Percentiles rank a stretch among this genome's conserved stretches.
These are phyloP conservation scores for Aramus guarauna DNA, from an alignment of 2,113 vertebrate species.

Conservation along the genomic window DNA sequence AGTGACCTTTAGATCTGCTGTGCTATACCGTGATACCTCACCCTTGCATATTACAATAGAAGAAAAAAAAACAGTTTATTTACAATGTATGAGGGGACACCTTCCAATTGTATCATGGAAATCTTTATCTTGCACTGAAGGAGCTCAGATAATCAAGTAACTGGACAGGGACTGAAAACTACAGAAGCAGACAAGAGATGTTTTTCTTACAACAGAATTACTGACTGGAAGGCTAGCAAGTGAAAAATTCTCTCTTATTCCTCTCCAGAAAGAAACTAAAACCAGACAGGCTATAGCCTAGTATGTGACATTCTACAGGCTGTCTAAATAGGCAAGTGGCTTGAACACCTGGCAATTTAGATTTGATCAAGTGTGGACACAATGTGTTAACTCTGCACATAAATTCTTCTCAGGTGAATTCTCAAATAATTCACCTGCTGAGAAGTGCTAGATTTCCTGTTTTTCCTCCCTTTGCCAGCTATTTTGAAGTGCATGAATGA, in stretches of 20 bases:
- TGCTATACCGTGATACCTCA: neutral
- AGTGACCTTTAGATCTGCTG: neutral
- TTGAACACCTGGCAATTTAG: neutral
- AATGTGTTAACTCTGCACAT: neutral
- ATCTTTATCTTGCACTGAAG: neutral
- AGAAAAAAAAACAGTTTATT: neutral
- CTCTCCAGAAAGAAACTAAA: neutral
- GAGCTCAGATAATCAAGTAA: neutral
- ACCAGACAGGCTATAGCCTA: neutral
- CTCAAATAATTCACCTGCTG: neutral
- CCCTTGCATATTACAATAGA: neutral
- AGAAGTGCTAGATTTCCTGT: neutral
- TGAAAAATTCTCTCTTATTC: neutral
- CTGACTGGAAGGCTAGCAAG: neutral
- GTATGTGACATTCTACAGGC: neutral
- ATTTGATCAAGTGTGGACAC: neutral
- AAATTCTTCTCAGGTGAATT: neutral
- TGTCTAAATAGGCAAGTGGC: neutral
- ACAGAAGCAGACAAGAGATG: neutral
- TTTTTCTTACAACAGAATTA: neutral
- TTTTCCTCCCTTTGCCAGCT: neutral
- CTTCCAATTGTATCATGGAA: neutral
- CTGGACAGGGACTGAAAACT: neutral
- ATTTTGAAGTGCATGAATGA: neutral
- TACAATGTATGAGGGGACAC: neutral